A percentile compares a stretch with the other conserved stretches of the same genome.
Evolutionary conservation across 2,797 vertebrate genomes (phyloP).

Genomic region (Chelon labrosus): DNA sequence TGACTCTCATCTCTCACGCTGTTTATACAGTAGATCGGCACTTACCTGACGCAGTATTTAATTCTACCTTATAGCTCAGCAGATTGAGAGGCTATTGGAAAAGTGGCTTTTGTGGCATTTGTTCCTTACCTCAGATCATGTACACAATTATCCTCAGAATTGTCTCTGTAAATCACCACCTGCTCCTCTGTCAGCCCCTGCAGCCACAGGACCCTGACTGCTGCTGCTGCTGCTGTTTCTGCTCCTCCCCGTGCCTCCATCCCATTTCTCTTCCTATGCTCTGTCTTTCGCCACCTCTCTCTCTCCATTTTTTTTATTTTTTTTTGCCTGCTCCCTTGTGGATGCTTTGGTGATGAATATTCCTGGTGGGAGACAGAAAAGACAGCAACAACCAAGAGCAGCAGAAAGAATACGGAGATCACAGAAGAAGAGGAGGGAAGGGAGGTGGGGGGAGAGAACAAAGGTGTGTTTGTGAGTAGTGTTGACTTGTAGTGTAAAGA

Average conservation of each 20-base stretch:
- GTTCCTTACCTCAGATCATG: constrained; percentile 65
- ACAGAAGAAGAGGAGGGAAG: constrained; percentile 22
- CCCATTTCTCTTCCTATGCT: neutral
- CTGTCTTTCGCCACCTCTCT: neutral
- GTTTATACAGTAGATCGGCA: constrained; percentile 17
- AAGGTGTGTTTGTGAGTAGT: constrained; percentile 27
- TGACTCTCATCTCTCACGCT: constrained; percentile 2
- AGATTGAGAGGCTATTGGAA: constrained; percentile 45
- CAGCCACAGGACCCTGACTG: constrained; percentile 56
- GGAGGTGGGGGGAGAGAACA: constrained; percentile 18
- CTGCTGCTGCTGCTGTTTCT: constrained; percentile 28
- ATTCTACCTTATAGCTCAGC: constrained; percentile 33
- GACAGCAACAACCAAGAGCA: constrained; percentile 41
- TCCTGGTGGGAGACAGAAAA: constrained; percentile 52
- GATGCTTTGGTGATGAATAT: constrained; percentile 50
- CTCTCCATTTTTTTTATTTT: neutral
- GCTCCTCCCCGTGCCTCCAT: constrained; percentile 16
- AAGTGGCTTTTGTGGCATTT: constrained; percentile 49
- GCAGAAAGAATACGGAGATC: constrained; percentile 54
- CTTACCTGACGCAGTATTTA: constrained; percentile 34
- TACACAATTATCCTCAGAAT: constrained; percentile 76
- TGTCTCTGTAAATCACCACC: constrained; percentile 74
- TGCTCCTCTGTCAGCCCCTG: constrained; percentile 57
- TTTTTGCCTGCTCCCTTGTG: constrained; percentile 38
- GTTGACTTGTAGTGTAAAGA: constrained; percentile 38